phyloP scores from a whole-genome alignment of 2,113 vertebrate species.

The Pionites leucogaster region DNA sequence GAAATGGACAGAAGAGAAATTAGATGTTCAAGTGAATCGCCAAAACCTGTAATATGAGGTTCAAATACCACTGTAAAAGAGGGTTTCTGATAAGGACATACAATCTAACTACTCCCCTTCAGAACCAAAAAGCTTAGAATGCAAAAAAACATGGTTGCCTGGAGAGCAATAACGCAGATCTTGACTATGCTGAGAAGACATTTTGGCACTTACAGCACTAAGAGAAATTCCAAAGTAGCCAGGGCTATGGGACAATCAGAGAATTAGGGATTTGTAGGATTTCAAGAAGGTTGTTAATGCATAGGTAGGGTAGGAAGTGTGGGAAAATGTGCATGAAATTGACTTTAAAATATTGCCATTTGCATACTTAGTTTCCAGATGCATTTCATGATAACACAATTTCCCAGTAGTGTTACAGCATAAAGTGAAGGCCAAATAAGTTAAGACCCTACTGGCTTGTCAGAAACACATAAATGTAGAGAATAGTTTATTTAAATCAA shows the following conservation, averaged over 20 bases:
- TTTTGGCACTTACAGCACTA: background rate
- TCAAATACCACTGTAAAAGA: background rate
- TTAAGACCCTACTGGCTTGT: background rate
- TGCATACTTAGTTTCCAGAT: background rate
- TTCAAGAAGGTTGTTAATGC: background rate
- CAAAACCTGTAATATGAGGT: background rate
- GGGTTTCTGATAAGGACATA: background rate
- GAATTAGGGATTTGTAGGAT: background rate
- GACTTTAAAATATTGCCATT: background rate
- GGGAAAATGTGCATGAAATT: background rate
- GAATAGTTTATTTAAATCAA: background rate
- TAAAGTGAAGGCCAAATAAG: background rate
- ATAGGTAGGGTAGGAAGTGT: background rate
- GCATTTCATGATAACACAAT: background rate
- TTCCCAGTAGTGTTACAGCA: background rate
- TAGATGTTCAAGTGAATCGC: background rate
- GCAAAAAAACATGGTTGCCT: rapidly evolving
- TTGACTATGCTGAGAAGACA: background rate
- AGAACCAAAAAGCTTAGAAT: background rate
- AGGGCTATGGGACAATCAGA: background rate
- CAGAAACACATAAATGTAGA: background rate
- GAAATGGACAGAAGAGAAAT: background rate
- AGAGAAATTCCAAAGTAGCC: background rate
- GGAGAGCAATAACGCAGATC: background rate
- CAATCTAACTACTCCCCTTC: background rate